Base-by-base conservation (phyloP, 2,113 vertebrate species). In the Dendropsophus ebraccatus region DNA sequence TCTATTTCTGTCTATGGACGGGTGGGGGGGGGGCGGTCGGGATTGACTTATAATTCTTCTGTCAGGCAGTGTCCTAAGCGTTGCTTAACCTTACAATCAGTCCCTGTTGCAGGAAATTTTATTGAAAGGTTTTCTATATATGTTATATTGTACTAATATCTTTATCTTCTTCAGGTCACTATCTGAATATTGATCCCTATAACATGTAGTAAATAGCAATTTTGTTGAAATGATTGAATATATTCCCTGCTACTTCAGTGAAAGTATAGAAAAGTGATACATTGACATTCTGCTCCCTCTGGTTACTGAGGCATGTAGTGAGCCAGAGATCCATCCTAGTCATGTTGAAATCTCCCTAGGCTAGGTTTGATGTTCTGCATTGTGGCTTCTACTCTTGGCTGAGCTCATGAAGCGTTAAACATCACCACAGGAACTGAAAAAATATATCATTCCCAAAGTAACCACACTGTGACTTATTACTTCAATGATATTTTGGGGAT, bases 331-430 rank as follows among this genome's bases (percentile, higher is more conserved):
- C 54, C 23, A 28, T 60, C 72, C 21, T 65, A 62, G 54, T 47
- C 37, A 72, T 56, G 19, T 50, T 25, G 52, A 21, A 78, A 58
- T 78, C 56, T 67, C 74, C 56, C 58, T 67, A 78, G 74, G 83
- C 41, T 41, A 83, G 28, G 32, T 77, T 25, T 60, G n/a, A 62
- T 84, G 82, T 84, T 49, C 52, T 62, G 23, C n/a, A 78, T 23
- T 25, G 58, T 75, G 72, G 30, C 58, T 35, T 25, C 58, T 76
- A 23, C 45, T 69, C 83, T 65, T 49, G 45, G 73, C 47, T 60
- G 41, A 35, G 60, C 30, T 78, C 45, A 37, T 49, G 19, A 77
- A 85, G 83, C 83, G 9, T 67, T 67, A 78, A 78, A 47, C 45
- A 78, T 85, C 74, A 50, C 83, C 11, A 67, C 25, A 45, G 83